A percentile compares a stretch with the other conserved stretches of the same genome.
Evolutionary conservation across 1,140 invertebrate species (phyloP).

Genomic region (Octopus bimaculoides): DNA sequence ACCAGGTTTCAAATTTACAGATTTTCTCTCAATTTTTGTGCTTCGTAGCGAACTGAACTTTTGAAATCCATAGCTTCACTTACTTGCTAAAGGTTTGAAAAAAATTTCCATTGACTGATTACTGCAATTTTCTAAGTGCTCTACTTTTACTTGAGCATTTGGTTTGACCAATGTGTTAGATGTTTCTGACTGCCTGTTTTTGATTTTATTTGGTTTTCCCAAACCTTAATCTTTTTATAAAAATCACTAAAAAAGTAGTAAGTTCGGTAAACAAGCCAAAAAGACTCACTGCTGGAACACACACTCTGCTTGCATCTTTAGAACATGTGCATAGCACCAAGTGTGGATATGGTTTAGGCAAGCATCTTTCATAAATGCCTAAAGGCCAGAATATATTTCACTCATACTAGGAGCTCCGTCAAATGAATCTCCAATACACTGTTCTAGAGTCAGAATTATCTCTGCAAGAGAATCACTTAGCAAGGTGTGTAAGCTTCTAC

Average conservation of each 20-base stretch:
- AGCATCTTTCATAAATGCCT: neutral
- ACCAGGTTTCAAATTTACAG: slow-evolving; percentile 1
- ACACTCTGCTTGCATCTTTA: slow-evolving; percentile 3
- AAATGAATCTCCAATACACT: slow-evolving; percentile 11
- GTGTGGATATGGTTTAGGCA: neutral
- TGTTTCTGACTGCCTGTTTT: neutral
- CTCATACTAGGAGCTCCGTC: neutral
- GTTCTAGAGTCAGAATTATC: neutral
- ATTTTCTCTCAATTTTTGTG: slow-evolving; percentile 5
- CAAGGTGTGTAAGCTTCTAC: neutral
- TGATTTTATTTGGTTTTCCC: neutral
- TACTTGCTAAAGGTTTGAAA: neutral
- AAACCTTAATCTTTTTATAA: neutral
- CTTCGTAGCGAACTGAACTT: neutral
- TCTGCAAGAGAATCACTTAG: neutral
- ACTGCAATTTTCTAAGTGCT: slow-evolving; percentile 2
- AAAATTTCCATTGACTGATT: neutral
- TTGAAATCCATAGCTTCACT: neutral
- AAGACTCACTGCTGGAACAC: neutral
- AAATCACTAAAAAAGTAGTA: neutral
- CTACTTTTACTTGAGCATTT: slow-evolving; percentile 3
- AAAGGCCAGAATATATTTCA: neutral
- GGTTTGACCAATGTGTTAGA: neutral
- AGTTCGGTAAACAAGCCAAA: neutral
- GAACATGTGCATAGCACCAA: slow-evolving; percentile 4